Evolutionary conservation across 2,113 vertebrate genomes (phyloP), one percentile per base, ranked within the genome.

Genomic region (Tragulus kanchil): DNA sequence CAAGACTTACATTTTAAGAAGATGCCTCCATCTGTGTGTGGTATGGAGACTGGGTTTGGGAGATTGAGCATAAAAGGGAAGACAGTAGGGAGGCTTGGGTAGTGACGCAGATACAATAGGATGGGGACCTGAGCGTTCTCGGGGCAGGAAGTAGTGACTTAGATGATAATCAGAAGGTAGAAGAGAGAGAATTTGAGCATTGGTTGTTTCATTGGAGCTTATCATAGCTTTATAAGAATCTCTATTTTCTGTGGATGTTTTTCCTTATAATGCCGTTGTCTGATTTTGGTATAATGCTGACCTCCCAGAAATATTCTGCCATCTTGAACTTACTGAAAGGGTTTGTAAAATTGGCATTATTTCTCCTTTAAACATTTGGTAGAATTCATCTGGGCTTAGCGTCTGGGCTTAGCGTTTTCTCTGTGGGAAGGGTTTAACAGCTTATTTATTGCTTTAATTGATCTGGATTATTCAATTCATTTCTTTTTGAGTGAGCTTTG

Each of bases 381-480:
- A 52, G 16, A 67, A 89, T 95, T 36, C 12, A 14, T 83, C 59
- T 69, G 25, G 21, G 17, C 19, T 19, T 83, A 16, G 69, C 12
- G 11, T 83, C 59, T 69, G 25, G 21, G 17, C 19, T 19, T 83
- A 16, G 69, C 50, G 45, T 85, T 90, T 56, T 71, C 54, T 73
- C 69, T 94, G 77, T 62, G 56, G 56, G 86, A 87, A 81, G n/a
- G 9, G 54, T 92, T 85, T 58, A 87, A 90, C 48, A 50, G 59
- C 23, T 79, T 71, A 64, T 15, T 78, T 84, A 78, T 67, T 91
- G 78, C 11, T 87, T n/a, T 78, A 69, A 65, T 64, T 79, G 36
- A 45, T 52, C 62, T 3, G 14, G 1, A 9, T 78, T 83, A 69
- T 58, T 91, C 17, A 50, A 5, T 28, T 31, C 61, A 56, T 23